Base-by-base conservation (phyloP, 2,113 vertebrate species). In the Cebidichthys violaceus region DNA sequence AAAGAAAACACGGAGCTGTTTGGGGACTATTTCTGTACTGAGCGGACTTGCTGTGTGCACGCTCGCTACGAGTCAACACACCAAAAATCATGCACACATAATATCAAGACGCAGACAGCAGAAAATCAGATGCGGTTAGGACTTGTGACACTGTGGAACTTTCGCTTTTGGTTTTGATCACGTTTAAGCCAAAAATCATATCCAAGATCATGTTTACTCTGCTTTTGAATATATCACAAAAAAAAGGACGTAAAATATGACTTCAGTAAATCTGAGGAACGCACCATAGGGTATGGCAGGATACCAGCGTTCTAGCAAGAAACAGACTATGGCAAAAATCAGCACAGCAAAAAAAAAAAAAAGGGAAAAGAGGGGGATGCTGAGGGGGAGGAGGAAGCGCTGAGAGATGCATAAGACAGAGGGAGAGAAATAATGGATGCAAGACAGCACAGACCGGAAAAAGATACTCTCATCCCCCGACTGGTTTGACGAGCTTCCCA, bases 401-500 rank as follows among this genome's bases (percentile, higher is more conserved):
- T 47, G 50, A 64, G 33, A 79, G 72, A 59, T 31, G 74, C 35
- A 65, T 76, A 33, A 75, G 37, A 45, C 50, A 75, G 50, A 47
- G 29, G 52, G 15, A 87, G 54, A 24, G 65, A 75, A 77, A 55
- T 70, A 70, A 39, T 45, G 45, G 62, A 79, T 57, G 61, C 33
- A 78, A 60, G 39, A 85, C 17, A 81, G 60, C 59, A 68, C 72
- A 85, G 55, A 72, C 60, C 47, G 70, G 69, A 88, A 84, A 77
- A 74, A 59, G 68, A 33, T 75, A 59, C 64, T 84, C 64, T 83
- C 72, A 74, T 60, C 73, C 75, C 6, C 62, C n/a, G 80, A 90
- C 89, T 91, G 85, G 88, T 92, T 92, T 91, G 86, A 94, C 78
- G 67, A 94, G 92, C 80, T 94, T 85, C 83, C 77, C 80, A 85